Conservation (phyloP, 2,797 vertebrate species). For the Sardinella longiceps region DNA sequence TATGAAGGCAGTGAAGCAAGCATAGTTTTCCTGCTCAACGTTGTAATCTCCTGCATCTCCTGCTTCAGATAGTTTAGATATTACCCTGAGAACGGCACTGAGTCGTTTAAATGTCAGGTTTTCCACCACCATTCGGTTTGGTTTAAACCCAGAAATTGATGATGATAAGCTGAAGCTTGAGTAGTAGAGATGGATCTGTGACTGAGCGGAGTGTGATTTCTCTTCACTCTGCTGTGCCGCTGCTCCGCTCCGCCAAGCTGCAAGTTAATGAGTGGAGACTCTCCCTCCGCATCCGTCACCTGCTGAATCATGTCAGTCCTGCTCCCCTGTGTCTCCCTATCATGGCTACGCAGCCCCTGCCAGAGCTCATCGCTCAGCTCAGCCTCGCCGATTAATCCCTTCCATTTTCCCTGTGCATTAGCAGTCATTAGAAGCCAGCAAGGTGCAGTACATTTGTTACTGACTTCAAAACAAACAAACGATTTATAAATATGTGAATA, state of each 20-base stretch:
- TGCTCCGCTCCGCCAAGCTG: neutral
- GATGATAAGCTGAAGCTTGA: neutral
- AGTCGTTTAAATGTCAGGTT: neutral
- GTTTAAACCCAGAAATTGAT: neutral
- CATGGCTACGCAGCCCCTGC: neutral
- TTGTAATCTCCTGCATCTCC: neutral
- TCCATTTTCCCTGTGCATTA: neutral
- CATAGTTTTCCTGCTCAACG: neutral
- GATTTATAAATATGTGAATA: neutral
- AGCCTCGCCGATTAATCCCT: neutral
- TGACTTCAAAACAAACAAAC: neutral
- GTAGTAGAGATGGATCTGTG: neutral
- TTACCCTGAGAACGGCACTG: no score
- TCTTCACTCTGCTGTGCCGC: neutral
- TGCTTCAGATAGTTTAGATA: neutral
- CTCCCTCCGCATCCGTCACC: conserved; percentile 3
- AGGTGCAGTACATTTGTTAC: neutral
- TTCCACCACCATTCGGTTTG: neutral
- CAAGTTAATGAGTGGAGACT: conserved; percentile 11
- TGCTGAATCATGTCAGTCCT: conserved; percentile 17
- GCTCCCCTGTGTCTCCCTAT: conserved; percentile 11
- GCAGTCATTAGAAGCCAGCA: conserved; percentile 1
- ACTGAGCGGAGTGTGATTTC: neutral
- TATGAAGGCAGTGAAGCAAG: neutral
- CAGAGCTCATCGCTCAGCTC: neutral